These are phyloP conservation scores for Panonychus citri DNA, from an alignment of 1,140 invertebrate species.

Conservation along the genomic window DNA sequence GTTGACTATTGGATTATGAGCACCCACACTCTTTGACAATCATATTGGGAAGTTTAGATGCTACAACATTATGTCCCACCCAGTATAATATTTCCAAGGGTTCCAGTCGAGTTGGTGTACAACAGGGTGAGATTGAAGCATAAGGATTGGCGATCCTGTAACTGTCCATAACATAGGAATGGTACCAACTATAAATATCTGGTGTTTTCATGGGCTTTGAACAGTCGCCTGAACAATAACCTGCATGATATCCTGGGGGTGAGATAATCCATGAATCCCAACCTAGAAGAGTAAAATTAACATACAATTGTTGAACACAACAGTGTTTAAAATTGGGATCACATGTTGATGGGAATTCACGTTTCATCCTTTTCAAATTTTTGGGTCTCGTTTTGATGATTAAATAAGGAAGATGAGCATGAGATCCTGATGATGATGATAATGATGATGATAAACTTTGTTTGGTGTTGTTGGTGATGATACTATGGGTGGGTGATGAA, in stretches of 20 bases:
- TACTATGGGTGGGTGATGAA: no score
- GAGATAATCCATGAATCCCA: conserved; percentile 91
- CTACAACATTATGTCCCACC: conserved; percentile 78
- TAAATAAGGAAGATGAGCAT: conserved; percentile 45
- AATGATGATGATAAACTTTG: no score
- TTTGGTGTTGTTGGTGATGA: background rate
- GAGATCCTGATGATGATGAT: conserved; percentile 19
- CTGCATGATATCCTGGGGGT: conserved; percentile 61
- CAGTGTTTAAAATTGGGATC: conserved; percentile 48
- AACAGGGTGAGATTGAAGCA: conserved; percentile 55
- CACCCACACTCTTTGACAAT: conserved; percentile 87
- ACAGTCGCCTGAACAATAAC: conserved; percentile 76
- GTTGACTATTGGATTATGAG: no score
- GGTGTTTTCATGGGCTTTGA: conserved; percentile 43
- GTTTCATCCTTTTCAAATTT: conserved; percentile 33
- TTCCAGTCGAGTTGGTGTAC: conserved; percentile 75
- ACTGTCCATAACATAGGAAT: conserved; percentile 69
- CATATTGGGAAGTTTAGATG: conserved; percentile 82
- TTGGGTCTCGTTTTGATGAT: conserved; percentile 50
- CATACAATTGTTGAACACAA: conserved; percentile 71
- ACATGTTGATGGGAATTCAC: conserved; percentile 50
- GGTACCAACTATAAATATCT: conserved; percentile 56
- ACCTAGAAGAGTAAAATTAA: conserved; percentile 63
- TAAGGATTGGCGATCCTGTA: conserved; percentile 44
- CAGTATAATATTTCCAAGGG: conserved; percentile 78